Percentiles rank a stretch among this genome's conserved stretches.
These are phyloP conservation scores for Cygnus olor DNA, from an alignment of 2,797 vertebrate genomes.

Conservation along the genomic window DNA sequence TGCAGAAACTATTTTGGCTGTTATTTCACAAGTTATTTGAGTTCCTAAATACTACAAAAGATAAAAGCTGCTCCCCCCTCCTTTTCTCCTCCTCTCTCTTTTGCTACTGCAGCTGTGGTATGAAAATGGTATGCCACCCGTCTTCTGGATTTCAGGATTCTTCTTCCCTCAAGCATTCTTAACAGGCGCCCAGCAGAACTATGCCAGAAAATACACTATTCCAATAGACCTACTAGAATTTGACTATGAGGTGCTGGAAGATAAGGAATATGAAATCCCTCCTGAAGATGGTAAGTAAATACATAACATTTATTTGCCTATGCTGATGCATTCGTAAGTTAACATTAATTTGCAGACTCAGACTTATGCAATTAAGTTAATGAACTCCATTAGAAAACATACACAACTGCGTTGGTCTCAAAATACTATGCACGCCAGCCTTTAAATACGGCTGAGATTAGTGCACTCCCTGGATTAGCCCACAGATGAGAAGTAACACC, in stretches of 20 bases:
- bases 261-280: conserved; percentile 78
- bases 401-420: background rate
- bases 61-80: background rate
- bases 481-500: background rate
- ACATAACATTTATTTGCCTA: background rate
- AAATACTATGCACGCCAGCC: background rate
- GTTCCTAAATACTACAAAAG: background rate
- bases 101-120: conserved; percentile 83
- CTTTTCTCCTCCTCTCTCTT: background rate
- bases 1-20: background rate
- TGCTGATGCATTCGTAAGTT: background rate
- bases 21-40: background rate
- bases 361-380: background rate
- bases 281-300: conserved; percentile 86
- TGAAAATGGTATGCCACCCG: conserved; percentile 82
- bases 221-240: conserved; percentile 90
- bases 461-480: background rate
- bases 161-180: conserved; percentile 95
- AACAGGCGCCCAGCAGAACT: conserved; percentile 92
- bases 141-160: conserved; percentile 92
- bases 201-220: conserved; percentile 87
- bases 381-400: background rate
- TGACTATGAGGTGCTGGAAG: conserved; percentile 90
- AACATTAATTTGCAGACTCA: background rate
- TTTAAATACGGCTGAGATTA: background rate